Conservation (phyloP, 2,113 vertebrate species). For the Alethe diademata region DNA sequence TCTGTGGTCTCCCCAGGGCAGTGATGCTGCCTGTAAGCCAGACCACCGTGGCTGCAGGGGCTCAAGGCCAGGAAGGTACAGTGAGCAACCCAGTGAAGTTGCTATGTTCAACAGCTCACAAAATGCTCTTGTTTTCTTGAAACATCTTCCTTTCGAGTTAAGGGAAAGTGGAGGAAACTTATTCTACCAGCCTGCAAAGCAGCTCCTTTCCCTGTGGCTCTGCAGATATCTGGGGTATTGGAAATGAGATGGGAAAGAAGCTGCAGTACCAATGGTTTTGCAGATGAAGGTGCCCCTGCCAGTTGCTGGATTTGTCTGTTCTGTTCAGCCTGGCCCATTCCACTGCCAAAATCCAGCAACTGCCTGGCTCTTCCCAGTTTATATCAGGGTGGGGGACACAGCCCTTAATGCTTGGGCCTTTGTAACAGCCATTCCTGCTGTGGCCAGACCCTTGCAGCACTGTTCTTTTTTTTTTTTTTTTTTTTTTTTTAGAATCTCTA, state of each 20-base stretch:
- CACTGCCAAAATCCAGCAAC: neutral
- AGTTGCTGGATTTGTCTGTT: neutral
- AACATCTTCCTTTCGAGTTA: neutral
- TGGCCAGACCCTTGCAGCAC: neutral
- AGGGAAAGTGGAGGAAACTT: neutral
- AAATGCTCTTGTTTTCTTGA: neutral
- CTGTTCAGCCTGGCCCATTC: neutral
- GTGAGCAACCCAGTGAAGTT: neutral
- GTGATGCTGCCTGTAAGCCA: neutral
- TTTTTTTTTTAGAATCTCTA: neutral
- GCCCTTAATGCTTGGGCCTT: neutral
- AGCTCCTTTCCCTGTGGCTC: neutral
- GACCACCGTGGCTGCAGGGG: neutral
- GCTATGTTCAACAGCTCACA: neutral
- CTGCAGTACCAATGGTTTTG: neutral
- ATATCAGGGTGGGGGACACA: neutral
- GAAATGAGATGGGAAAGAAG: neutral
- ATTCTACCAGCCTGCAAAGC: neutral
- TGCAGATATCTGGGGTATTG: neutral
- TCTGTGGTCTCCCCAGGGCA: neutral
- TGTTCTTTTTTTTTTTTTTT: neutral
- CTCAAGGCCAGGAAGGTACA: rapidly evolving
- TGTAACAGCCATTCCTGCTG: neutral
- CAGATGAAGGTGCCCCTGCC: neutral
- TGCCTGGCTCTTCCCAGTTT: neutral